Base-by-base conservation (phyloP, 2,113 vertebrate species). In the Nannospalax galili region DNA sequence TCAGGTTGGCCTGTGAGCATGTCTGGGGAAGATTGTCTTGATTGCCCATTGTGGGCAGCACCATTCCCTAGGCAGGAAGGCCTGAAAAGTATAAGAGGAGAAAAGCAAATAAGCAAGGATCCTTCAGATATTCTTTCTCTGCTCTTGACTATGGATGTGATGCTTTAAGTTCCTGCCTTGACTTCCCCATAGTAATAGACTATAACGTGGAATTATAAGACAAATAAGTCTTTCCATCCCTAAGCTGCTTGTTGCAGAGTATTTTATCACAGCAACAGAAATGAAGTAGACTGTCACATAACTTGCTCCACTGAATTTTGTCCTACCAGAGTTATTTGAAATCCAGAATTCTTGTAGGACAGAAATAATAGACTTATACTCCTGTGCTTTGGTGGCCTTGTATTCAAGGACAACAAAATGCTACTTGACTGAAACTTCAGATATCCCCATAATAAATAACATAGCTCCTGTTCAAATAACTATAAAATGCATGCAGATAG, bases 401-500 rank as follows among this genome's bases (percentile, higher is more conserved):
- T 69, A 67, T 91, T 95, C 30, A 90, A 87, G 45, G 24, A 28
- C 69, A 92, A 42, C 35, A 45, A 62, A 92, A 4, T 91, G 45
- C 42, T 87, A 56, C 67, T 95, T 95, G 92, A 92, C 79, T 92
- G 40, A 22, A 84, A 37, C n/a, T 42, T n/a, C 80, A 88, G 56
- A 8, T 48, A 70, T 48, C 10, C 42, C 56, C 48, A 40, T 80
- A 73, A 32, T 89, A 80, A 80, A 75, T 69, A 58, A 30, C 60
- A 9, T 82, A 72, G 52, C 26, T 1, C 9, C 14, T 56, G 19
- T 89, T 85, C 45, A 56, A 0, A 70, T 69, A 86, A 73, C 22
- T 82, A 2, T 88, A 45, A 42, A 48, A 35, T 80, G 4, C 35
- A 22, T 69, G 15, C 52, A 7, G 65, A 58, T 80, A 89, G 65